These are phyloP conservation scores for Cynocephalus volans DNA, from an alignment of 2,113 vertebrate genomes.

Conservation along the genomic window DNA sequence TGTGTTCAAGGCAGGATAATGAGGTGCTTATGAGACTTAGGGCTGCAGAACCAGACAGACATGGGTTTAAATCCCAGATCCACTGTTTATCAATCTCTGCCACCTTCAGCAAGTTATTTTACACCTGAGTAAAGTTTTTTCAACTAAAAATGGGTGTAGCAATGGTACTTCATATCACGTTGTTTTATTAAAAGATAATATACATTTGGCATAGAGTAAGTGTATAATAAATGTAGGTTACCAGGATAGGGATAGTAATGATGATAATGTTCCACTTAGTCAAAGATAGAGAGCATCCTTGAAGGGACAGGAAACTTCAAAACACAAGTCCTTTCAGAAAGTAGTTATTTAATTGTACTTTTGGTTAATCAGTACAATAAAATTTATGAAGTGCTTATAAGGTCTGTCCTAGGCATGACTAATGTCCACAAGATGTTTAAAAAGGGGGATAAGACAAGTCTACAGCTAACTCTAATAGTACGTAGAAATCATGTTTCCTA, in stretches of 20 bases:
- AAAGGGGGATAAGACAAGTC: neutral
- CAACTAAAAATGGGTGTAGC: neutral
- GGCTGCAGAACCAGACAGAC: neutral
- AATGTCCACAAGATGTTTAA: neutral
- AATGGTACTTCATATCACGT: neutral
- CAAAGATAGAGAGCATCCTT: neutral
- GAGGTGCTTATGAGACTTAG: neutral
- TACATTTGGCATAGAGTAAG: neutral
- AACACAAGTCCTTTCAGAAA: neutral
- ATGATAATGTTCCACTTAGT: neutral
- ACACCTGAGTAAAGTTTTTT: neutral
- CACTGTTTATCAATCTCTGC: neutral
- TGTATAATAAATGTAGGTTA: neutral
- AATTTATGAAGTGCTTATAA: neutral
- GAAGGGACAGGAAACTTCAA: neutral
- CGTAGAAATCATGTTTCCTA: neutral
- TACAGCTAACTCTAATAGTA: neutral
- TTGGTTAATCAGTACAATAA: neutral
- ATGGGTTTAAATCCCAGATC: neutral
- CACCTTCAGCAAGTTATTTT: neutral
- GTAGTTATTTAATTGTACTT: neutral
- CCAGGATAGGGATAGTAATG: neutral
- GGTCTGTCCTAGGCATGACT: neutral
- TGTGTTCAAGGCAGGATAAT: neutral
- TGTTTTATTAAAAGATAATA: neutral